Evolutionary conservation across 2,797 vertebrate species (phyloP).

Genomic region (Sylvilagus floridanus): DNA sequence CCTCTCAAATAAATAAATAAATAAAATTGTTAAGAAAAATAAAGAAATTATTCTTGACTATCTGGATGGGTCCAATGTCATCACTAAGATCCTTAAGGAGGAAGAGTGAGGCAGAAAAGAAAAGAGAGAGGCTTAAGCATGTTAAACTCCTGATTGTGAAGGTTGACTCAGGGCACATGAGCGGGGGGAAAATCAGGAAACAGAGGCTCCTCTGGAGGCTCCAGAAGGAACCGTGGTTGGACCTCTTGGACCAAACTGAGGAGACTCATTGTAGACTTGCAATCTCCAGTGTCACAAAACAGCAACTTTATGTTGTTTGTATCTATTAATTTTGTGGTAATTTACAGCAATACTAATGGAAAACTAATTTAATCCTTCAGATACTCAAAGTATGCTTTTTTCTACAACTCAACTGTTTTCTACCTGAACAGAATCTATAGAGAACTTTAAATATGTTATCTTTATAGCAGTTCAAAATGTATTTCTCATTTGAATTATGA

Average conservation of each 20-base stretch:
- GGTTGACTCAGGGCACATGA: background rate
- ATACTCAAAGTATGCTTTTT: background rate
- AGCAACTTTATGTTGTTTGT: background rate
- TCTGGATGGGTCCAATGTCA: background rate
- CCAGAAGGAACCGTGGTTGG: background rate
- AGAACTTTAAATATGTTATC: background rate
- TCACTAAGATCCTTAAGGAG: background rate
- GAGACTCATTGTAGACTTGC: background rate
- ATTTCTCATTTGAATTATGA: background rate
- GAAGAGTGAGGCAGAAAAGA: background rate
- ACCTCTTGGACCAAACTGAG: background rate
- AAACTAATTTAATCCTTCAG: background rate
- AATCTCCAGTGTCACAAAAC: background rate
- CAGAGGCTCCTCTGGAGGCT: background rate
- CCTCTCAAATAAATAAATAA: no score
- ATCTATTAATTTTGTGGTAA: background rate
- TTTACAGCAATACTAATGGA: background rate
- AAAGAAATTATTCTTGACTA: background rate
- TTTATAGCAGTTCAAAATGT: background rate
- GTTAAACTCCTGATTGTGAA: background rate
- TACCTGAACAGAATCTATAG: background rate
- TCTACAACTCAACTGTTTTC: background rate
- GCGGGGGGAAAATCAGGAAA: background rate
- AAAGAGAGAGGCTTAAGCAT: background rate
- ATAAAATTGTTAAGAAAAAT: no score